Evolutionary conservation across 2,113 vertebrate genomes (phyloP).

Genomic region (Syngnathus floridae): DNA sequence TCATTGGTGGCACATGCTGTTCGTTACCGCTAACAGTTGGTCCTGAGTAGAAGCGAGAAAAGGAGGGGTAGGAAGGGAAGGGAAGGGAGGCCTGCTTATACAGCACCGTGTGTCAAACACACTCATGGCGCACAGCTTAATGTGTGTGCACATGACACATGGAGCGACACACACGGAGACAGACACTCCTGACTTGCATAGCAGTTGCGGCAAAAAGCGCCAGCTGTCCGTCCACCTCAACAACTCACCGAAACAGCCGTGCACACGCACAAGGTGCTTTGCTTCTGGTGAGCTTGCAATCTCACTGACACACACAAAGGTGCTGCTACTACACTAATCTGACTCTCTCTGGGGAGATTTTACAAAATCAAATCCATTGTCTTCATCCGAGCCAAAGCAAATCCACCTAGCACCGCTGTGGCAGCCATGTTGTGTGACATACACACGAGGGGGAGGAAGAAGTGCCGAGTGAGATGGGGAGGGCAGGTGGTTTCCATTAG

Average conservation of each 20-base stretch:
- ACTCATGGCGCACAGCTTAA: slow-evolving; percentile 22
- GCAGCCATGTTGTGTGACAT: slow-evolving; percentile 32
- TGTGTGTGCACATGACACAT: slow-evolving; percentile 26
- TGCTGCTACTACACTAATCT: slow-evolving; percentile 8
- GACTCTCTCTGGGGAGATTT: slow-evolving; percentile 1
- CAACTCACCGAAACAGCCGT: slow-evolving; percentile 26
- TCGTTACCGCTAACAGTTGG: neutral
- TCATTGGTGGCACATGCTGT: neutral
- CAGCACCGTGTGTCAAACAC: slow-evolving; percentile 20
- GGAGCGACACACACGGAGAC: slow-evolving; percentile 12
- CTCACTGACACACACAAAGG: neutral
- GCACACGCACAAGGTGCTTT: slow-evolving; percentile 20
- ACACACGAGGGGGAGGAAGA: slow-evolving; percentile 3
- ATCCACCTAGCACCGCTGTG: neutral
- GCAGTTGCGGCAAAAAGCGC: slow-evolving; percentile 37
- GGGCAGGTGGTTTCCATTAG: slow-evolving; percentile 41
- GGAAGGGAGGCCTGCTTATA: slow-evolving; percentile 3
- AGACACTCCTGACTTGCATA: slow-evolving; percentile 26
- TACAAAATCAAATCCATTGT: slow-evolving; percentile 4
- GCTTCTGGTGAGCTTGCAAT: slow-evolving; percentile 8
- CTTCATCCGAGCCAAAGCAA: neutral
- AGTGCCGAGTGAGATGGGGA: neutral
- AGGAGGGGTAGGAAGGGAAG: too few species aligned
- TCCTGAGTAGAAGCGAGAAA: neutral
- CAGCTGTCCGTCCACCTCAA: slow-evolving; percentile 42